phyloP scores from a whole-genome alignment of 2,888 invertebrate species.

The Synanthedon formicaeformis region DNA sequence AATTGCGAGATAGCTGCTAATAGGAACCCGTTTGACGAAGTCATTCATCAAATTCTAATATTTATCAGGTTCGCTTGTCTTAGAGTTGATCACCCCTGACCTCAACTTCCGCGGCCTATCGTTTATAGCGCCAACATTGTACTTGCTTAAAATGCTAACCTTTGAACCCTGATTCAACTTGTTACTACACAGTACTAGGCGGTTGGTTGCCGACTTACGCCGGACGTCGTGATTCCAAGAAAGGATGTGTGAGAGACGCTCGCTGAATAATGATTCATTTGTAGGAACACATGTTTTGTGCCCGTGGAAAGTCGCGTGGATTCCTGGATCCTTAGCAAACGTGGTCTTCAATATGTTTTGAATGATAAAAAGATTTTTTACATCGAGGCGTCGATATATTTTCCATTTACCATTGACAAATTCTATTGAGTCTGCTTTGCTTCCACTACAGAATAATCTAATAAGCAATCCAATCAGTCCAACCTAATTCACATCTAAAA shows the following conservation, averaged over 20 bases:
- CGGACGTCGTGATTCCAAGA: slow-evolving; percentile 4
- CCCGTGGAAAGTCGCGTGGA: not conserved
- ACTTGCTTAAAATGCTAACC: not conserved
- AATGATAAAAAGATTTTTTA: too few relatives aligned
- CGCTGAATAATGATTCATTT: not conserved
- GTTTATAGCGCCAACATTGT: not conserved
- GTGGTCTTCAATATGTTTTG: too few relatives aligned
- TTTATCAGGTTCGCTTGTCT: not conserved
- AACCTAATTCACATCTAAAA: too few relatives aligned
- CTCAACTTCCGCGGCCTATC: not conserved
- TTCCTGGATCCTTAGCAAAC: not conserved
- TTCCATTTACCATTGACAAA: too few relatives aligned
- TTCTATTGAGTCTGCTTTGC: too few relatives aligned
- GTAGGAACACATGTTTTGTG: not conserved
- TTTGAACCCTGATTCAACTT: not conserved
- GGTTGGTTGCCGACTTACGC: slow-evolving; percentile 5
- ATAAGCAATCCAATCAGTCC: too few relatives aligned
- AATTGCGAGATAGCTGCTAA: too few relatives aligned
- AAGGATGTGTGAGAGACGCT: not conserved
- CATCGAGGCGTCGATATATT: too few relatives aligned
- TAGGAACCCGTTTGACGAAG: not conserved
- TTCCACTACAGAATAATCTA: too few relatives aligned
- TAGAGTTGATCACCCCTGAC: not conserved
- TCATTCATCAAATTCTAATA: not conserved
- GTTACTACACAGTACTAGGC: not conserved